These are phyloP conservation scores for Deilephila porcellus DNA, from an alignment of 2,888 invertebrate species.

Conservation along the genomic window DNA sequence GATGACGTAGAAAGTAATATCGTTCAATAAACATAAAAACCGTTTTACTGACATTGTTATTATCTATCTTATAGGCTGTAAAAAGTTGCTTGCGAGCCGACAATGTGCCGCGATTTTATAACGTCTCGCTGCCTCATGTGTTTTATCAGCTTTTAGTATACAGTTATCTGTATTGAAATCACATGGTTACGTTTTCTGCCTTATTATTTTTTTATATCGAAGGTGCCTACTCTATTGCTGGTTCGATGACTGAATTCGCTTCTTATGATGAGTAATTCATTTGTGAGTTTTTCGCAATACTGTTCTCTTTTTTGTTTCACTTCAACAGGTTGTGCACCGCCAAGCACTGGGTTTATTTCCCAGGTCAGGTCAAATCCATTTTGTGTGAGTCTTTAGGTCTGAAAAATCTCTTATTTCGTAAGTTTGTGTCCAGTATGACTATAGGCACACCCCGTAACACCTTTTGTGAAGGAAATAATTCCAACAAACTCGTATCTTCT, in stretches of 20 bases:
- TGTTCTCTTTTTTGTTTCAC: no score
- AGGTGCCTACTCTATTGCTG: not conserved
- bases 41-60: constrained; percentile 62
- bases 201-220: not conserved
- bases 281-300: no score
- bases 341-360: no score
- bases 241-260: not conserved
- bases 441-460: no score
- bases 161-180: not conserved
- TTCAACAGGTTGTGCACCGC: no score
- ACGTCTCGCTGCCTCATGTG: constrained; percentile 4
- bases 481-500: no score
- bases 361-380: no score
- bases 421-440: no score
- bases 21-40: constrained; percentile 52
- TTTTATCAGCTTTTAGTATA: constrained; percentile 10
- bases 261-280: no score
- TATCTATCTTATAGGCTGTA: constrained; percentile 62
- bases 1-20: constrained; percentile 33
- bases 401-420: no score
- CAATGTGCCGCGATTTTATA: constrained; percentile 25
- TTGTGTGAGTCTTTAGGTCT: no score
- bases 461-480: no score
- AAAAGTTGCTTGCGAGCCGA: constrained; percentile 51
- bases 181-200: not conserved